Evolutionary conservation across 2,113 vertebrate genomes (phyloP).

Genomic region (Toxotes jaculatrix): DNA sequence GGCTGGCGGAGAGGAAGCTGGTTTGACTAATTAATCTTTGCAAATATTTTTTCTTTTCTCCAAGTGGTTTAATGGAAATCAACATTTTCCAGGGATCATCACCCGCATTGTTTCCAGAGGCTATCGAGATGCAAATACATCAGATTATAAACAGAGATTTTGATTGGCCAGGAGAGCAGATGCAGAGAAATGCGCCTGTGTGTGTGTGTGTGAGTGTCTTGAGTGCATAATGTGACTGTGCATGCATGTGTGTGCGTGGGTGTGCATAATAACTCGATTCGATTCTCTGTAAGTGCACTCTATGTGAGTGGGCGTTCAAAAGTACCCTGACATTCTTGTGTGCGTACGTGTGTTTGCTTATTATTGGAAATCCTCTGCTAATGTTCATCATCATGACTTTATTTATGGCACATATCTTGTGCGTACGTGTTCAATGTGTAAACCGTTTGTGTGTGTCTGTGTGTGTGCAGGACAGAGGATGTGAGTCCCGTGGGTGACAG

Average conservation of each 20-base stretch:
- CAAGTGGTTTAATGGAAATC: constrained; percentile 15
- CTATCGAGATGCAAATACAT: constrained; percentile 33
- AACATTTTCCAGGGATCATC: constrained; percentile 45
- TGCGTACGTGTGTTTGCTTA: constrained; percentile 62
- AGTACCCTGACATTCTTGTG: constrained; percentile 70
- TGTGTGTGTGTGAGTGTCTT: constrained; percentile 18
- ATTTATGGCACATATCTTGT: constrained; percentile 48
- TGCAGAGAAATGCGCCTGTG: constrained; percentile 30
- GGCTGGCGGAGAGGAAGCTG: constrained; percentile 16
- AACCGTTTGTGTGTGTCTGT: constrained; percentile 9
- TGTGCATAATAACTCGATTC: constrained; percentile 74
- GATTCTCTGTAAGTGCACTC: constrained; percentile 78
- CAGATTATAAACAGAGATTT: constrained; percentile 42
- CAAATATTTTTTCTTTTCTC: constrained; percentile 52
- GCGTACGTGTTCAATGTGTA: background rate
- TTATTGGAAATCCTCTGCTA: constrained; percentile 71
- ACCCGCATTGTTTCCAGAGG: constrained; percentile 47
- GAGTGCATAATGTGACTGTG: constrained; percentile 49
- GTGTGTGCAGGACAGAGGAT: constrained; percentile 63
- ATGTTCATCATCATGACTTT: constrained; percentile 57
- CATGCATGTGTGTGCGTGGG: constrained; percentile 57
- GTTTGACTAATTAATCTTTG: constrained; percentile 57
- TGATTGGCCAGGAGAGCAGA: constrained; percentile 28
- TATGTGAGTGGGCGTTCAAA: constrained; percentile 76
- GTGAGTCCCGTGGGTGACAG: constrained; percentile 46